Evolutionary conservation across 2,113 vertebrate genomes (phyloP).

Genomic region (Chionodraco myersi): DNA sequence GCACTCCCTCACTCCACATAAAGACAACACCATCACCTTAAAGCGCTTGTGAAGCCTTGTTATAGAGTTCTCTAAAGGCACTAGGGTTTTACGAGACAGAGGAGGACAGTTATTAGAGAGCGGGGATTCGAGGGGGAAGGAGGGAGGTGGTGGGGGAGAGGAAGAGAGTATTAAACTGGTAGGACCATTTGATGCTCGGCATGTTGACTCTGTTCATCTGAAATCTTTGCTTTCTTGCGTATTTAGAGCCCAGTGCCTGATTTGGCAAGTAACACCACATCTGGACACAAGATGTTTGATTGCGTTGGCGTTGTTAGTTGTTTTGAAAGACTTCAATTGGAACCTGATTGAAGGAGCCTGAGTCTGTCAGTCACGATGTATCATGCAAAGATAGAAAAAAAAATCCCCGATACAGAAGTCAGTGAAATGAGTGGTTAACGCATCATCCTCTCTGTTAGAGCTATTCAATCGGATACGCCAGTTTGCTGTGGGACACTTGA

Average conservation of each 20-base stretch:
- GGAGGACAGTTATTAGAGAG: slow-evolving; percentile 71
- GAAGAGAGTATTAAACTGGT: slow-evolving; percentile 39
- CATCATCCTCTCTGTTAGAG: background rate
- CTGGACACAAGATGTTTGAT: slow-evolving; percentile 71
- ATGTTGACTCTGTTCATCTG: slow-evolving; percentile 52
- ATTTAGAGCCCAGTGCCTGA: slow-evolving; percentile 36
- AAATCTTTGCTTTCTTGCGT: slow-evolving; percentile 47
- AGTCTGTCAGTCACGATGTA: slow-evolving; percentile 22
- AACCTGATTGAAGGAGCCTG: slow-evolving; percentile 39
- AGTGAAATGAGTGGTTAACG: background rate
- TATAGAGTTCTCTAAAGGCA: slow-evolving; percentile 82
- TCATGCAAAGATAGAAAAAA: slow-evolving; percentile 4
- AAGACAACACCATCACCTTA: slow-evolving; percentile 77
- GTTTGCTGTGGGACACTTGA: background rate
- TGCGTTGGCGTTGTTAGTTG: slow-evolving; percentile 46
- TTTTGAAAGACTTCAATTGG: slow-evolving; percentile 59
- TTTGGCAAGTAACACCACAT: slow-evolving; percentile 52
- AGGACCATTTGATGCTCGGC: slow-evolving; percentile 33
- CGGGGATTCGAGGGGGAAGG: slow-evolving; percentile 54
- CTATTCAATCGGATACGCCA: background rate
- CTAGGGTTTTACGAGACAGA: slow-evolving; percentile 74
- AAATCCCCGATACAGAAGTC: background rate
- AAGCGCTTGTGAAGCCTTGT: slow-evolving; percentile 80
- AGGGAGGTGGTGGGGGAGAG: slow-evolving; percentile 22
- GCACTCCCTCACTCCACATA: slow-evolving; percentile 64